Evolutionary conservation across 1,140 invertebrate genomes (phyloP), one percentile per base, ranked within the genome.

Genomic region (Brachionus plicatilis): DNA sequence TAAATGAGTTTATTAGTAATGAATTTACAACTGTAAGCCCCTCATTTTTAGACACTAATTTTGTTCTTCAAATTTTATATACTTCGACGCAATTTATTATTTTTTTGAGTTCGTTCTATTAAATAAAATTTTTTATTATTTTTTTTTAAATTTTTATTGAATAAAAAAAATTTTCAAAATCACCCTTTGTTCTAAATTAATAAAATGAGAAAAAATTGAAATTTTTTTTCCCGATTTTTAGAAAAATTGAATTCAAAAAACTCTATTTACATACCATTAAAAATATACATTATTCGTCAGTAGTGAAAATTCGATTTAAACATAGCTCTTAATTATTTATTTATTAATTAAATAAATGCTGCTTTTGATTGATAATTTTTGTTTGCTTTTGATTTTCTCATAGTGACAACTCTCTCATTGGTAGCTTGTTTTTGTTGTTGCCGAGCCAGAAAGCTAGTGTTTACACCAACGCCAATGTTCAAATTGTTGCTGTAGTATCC

Each of bases 401-500:
- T 41, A 8, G 33, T 68, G 12, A 8, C 20, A 20, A 43, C 17
- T 75, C 41, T 45, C 3, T 75, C 33, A 1, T 75, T 41, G 43
- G 5, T 47, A 17, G n/a, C 33, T 72, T 72, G 68, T 45, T 68
- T 27, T 37, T 72, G 68, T 11, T 72, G 68, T 20, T 72, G 68
- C 7, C 68, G 29, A 7, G 68, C 37, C 17, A 76, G 24, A 76
- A 76, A 76, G 50, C 45, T 76, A 27, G 72, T 29, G 7, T 76
- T 76, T 3, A 76, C 72, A 50, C 72, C 79, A 11, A 82, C 37
- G 3, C 79, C 79, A 20, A 82, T 27, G 12, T 82, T 82, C 43
- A 82, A 68, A 27, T 82, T 82, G 3, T 60, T 82, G 53, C 66
- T 82, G 27, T 82, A 82, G 43, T 82, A 82, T 24, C 79, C 79